These are phyloP conservation scores for Ommatoiulus sabulosus DNA, from an alignment of 2,888 invertebrate genomes.

Conservation along the genomic window DNA sequence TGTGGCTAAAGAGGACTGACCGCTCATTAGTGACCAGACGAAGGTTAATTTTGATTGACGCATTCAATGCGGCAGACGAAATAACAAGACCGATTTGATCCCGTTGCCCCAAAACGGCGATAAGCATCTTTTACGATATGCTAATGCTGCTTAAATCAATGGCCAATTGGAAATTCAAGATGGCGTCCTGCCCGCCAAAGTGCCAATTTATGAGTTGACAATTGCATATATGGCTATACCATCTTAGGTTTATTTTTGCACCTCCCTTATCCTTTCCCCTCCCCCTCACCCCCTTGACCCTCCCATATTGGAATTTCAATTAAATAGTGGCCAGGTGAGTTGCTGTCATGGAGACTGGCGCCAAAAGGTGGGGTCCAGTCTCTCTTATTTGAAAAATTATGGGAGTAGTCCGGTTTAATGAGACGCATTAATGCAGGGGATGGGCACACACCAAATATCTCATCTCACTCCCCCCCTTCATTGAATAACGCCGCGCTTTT, in stretches of 20 bases:
- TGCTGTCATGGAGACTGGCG: slow-evolving; percentile 34
- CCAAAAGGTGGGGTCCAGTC: slow-evolving; percentile 34
- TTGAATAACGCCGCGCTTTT: slow-evolving; percentile 10
- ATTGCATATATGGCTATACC: not conserved
- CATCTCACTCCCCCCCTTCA: not conserved
- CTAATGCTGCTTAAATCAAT: not conserved
- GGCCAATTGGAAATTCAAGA: not conserved
- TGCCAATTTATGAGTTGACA: not conserved
- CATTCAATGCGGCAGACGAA: not conserved
- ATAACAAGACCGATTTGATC: not conserved
- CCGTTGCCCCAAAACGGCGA: not conserved
- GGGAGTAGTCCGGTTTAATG: slow-evolving; percentile 27
- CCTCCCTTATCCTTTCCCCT: not conserved
- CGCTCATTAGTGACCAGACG: slow-evolving; percentile 13
- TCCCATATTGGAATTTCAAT: slow-evolving; percentile 34
- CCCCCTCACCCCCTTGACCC: slow-evolving; percentile 1
- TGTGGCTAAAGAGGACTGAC: slow-evolving; percentile 17
- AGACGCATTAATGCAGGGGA: slow-evolving; percentile 27
- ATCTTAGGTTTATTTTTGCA: not conserved
- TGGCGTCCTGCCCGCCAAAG: not conserved
- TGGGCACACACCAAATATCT: slow-evolving; percentile 19
- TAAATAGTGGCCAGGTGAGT: slow-evolving; percentile 26
- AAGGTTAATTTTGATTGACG: slow-evolving; percentile 26
- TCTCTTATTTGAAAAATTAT: slow-evolving; percentile 34
- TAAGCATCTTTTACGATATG: not conserved